Base-by-base conservation (phyloP, 2,797 vertebrate species). In the Megalops cyprinoides region DNA sequence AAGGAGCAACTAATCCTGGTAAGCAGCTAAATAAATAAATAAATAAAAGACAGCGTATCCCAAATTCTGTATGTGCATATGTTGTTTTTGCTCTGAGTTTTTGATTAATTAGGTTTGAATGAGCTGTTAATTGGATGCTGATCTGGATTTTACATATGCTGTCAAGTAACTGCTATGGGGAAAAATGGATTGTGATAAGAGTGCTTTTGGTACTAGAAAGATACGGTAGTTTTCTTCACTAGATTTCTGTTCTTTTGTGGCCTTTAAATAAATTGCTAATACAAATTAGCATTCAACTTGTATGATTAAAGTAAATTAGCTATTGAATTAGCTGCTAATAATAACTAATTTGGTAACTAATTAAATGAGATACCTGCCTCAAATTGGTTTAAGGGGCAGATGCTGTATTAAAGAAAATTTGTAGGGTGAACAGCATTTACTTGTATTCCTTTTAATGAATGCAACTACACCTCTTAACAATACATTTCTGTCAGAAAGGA, bases 1-100 rank as follows among this genome's bases (percentile, higher is more conserved):
- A 93, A 90, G 97, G 97, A 79, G 86, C 89, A 53, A 89, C 88
- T 23, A 95, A 95, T 91, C 96, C 97, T 89, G 97, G 97, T 98
- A 90, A 90, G 91, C 86, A 15, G 65, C 74, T 18, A 15, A 3
- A 14, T 44, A 39, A 56, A 44, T 31, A 46, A 49, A 28, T 0
- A 18, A 74, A 14, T 44, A n/a, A 74, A 74, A 74, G 14, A 71
- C 23, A 9, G 10, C 28, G 28, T 58, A 20, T 37, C 15, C 31
- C 60, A 65, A 25, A 23, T 20, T 69, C 51, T 53, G 51, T 53
- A 14, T 51, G 8, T 44, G 77, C 37, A 23, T 79, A 58, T 48
- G 39, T 53, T 69, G 25, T 42, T 42, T 42, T 7, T 10, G 46
- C 10, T 34, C 28, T 37, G 31, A 34, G 12, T 5, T 3, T 60